Percentiles rank a stretch among this genome's conserved stretches.
These are phyloP conservation scores for Argyra leucocephala DNA, from an alignment of 2,888 invertebrate genomes.

Conservation along the genomic window DNA sequence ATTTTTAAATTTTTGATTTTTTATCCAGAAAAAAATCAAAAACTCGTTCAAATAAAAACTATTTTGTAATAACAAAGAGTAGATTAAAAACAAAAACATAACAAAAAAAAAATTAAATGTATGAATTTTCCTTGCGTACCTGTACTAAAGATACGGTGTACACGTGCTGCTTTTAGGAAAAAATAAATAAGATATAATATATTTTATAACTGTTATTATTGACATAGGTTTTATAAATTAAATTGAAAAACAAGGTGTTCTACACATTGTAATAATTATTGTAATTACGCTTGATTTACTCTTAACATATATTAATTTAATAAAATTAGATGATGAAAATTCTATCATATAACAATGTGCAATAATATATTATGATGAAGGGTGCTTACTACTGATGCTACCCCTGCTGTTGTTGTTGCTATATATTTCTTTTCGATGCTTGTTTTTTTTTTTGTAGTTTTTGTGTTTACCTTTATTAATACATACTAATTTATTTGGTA, in stretches of 20 bases:
- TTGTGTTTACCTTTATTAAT: too few species aligned
- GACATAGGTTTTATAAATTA: not conserved
- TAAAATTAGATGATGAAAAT: not conserved
- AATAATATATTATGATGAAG: not conserved
- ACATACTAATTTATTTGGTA: too few species aligned
- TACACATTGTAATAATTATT: not conserved
- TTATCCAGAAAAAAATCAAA: not conserved
- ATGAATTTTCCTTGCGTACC: not conserved
- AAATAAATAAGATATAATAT: not conserved
- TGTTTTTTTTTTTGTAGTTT: too few species aligned
- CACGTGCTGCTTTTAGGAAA: not conserved
- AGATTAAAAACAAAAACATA: not conserved
- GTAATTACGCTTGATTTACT: not conserved
- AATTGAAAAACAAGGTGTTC: not conserved
- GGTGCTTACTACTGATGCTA: not conserved
- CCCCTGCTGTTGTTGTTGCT: too few species aligned
- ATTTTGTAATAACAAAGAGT: not conserved
- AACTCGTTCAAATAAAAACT: not conserved
- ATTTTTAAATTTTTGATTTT: constrained; percentile 4
- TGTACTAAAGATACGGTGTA: not conserved
- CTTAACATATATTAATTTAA: not conserved
- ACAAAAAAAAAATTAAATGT: too few species aligned
- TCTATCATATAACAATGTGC: not conserved
- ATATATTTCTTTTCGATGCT: too few species aligned
- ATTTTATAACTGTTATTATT: too few species aligned